Evolutionary conservation across 2,113 vertebrate species (phyloP), one percentile per base, ranked within the genome.

Genomic region (Rhombomys opimus): DNA sequence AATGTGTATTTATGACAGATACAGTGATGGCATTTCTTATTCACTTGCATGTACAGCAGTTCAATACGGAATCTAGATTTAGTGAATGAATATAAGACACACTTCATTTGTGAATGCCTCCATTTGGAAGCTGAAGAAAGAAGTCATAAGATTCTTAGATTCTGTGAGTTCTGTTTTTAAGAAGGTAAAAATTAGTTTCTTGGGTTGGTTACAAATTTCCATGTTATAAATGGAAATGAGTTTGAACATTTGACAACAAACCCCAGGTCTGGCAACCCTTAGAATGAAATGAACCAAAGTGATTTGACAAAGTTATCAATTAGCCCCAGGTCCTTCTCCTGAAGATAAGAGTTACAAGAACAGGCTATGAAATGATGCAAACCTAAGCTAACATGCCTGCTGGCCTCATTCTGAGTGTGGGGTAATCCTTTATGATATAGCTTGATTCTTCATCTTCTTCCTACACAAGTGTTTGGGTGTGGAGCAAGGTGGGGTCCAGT

Each of bases 101-200:
- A 61, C 95, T 96, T 95, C 25, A 89, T 61, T 86, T 77, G 85
- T 73, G 27, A 80, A 30, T 7, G 14, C 57, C 30, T 91, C 82
- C 52, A 86, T 82, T 75, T 96, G 35, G 54, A 97, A 87, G 13
- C 3, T 54, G 27, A 94, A 86, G 61, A 89, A 91, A 95, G 38
- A 85, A 76, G 27, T 89, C 54, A 35, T 46, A 93, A 38, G 35
- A 72, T 91, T 57, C 4, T 76, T 82, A 93, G 61, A 68, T 95
- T 78, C 35, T 90, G 6, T 7, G 46, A 61, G 17, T 82, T 68
- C 65, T 90, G 12, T 65, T 82, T 92, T 93, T 91, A 85, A 70
- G 72, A 90, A 54, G 72, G 61, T 50, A 89, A 91, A 67, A 0
- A 0, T 88, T 88, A 92, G 20, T 5, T 91, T 93, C 82, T 54